Percentiles rank a stretch among this genome's conserved stretches.
These are phyloP conservation scores for Smittia aterrima DNA, from an alignment of 2,888 invertebrate species.

Conservation along the genomic window DNA sequence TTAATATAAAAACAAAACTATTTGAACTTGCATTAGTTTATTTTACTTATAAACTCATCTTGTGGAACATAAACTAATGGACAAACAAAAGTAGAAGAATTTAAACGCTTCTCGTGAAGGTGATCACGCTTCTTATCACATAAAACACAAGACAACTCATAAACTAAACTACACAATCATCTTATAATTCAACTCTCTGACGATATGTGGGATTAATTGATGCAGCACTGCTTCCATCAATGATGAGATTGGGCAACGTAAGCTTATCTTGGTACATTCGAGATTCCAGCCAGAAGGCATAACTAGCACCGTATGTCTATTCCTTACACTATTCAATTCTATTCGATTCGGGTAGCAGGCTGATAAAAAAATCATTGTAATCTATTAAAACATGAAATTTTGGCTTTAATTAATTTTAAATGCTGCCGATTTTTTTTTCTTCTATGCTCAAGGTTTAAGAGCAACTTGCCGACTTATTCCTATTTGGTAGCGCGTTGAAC, in stretches of 20 bases:
- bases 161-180: too few relatives aligned
- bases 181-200: too few relatives aligned
- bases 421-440: not conserved
- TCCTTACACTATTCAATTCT: not conserved
- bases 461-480: too few relatives aligned
- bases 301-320: not conserved
- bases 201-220: too few relatives aligned
- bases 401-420: not conserved
- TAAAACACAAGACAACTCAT: not conserved
- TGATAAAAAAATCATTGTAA: not conserved
- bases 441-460: too few relatives aligned
- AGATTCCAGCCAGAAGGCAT: not conserved
- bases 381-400: not conserved
- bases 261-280: too few relatives aligned
- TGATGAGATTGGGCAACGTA: too few relatives aligned
- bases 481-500: conserved; percentile 28
- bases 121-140: not conserved
- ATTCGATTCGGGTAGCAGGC: not conserved
- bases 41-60: too few relatives aligned
- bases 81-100: not conserved
- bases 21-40: too few relatives aligned
- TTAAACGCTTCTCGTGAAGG: not conserved
- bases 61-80: too few relatives aligned
- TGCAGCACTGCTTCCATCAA: too few relatives aligned
- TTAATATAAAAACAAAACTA: too few relatives aligned